Evolutionary conservation across 2,888 invertebrate genomes (phyloP).

Genomic region (Coenonympha glycerion): DNA sequence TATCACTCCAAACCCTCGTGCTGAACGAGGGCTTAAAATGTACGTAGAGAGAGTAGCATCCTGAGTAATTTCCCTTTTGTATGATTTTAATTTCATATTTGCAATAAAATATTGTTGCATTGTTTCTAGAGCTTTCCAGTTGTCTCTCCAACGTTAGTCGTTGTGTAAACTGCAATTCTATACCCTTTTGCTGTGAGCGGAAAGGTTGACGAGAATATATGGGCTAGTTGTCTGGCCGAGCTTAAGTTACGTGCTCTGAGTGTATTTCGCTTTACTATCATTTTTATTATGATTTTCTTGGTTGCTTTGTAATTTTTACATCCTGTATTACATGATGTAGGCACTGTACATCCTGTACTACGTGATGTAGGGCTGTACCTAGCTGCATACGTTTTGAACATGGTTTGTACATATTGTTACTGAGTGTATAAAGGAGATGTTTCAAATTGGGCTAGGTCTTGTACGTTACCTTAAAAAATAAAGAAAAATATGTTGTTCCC

Average conservation of each 20-base stretch:
- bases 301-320: neutral
- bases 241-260: conserved; percentile 44
- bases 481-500: no score
- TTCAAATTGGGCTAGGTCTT: no score
- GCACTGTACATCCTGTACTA: no score
- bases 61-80: conserved; percentile 15
- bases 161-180: conserved; percentile 15
- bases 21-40: conserved; percentile 19
- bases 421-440: no score
- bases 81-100: conserved; percentile 13
- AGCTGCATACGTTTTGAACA: no score
- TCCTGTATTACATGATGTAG: neutral
- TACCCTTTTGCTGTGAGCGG: conserved; percentile 18
- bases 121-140: conserved; percentile 8
- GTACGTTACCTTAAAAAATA: no score
- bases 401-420: no score
- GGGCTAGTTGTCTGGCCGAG: conserved; percentile 51
- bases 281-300: conserved; percentile 12
- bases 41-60: conserved; percentile 15
- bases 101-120: conserved; percentile 14
- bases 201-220: conserved; percentile 46
- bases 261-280: conserved; percentile 16
- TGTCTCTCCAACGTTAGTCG: conserved; percentile 4
- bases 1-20: conserved; percentile 23
- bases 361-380: no score